Percentiles rank a stretch among this genome's conserved stretches.
These are phyloP conservation scores for Actinopyga echinites DNA, from an alignment of 53 echinoderm and acorn worm genomes.

Conservation along the genomic window DNA sequence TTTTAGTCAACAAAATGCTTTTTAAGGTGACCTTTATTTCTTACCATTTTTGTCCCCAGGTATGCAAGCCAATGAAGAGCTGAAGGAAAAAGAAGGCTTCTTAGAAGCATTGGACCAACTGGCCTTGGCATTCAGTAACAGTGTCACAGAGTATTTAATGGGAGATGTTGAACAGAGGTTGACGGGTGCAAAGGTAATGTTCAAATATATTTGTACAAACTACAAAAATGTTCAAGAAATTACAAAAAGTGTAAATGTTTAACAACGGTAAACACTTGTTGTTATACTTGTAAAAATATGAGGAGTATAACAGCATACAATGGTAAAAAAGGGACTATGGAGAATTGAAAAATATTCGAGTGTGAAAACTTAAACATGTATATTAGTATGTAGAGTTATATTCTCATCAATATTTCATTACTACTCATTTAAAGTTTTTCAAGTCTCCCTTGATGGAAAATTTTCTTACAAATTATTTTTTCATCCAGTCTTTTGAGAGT, in stretches of 20 bases:
- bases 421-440: too few relatives aligned
- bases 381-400: too few relatives aligned
- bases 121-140: slow-evolving; percentile 91
- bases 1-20: too few relatives aligned
- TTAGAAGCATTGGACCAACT: slow-evolving; percentile 92
- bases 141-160: slow-evolving; percentile 97
- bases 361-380: too few relatives aligned
- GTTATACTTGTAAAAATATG: too few relatives aligned
- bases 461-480: not conserved
- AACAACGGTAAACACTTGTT: not conserved
- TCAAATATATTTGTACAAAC: not conserved
- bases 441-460: too few relatives aligned
- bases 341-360: too few relatives aligned
- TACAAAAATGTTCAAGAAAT: not conserved
- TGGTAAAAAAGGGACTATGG: too few relatives aligned
- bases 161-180: slow-evolving; percentile 88
- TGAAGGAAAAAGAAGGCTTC: slow-evolving; percentile 59
- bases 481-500: slow-evolving; percentile 83
- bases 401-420: too few relatives aligned
- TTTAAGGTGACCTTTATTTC: not conserved
- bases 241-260: not conserved
- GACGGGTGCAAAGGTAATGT: slow-evolving; percentile 71
- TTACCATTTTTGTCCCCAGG: slow-evolving; percentile 23
- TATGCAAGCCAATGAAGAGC: slow-evolving; percentile 74
- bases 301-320: too few relatives aligned